A percentile compares a stretch with the other conserved stretches of the same genome.
phyloP scores from a whole-genome alignment of 2,113 vertebrate species.

The Gambusia holbrooki region DNA sequence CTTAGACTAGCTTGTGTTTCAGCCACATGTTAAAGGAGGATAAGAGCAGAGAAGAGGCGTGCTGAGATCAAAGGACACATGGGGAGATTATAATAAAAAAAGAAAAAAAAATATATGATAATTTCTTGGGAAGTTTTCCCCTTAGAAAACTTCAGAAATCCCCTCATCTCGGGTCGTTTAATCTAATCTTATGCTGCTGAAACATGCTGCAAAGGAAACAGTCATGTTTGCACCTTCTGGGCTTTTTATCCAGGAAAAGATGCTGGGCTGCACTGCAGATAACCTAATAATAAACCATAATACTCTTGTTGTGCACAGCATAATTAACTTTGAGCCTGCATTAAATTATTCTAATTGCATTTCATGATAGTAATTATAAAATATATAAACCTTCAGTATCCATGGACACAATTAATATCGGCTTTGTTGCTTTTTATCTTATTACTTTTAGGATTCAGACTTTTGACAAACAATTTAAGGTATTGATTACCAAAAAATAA shows the following conservation, averaged over 20 bases:
- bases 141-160: conserved; percentile 41
- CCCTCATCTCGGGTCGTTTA: conserved; percentile 21
- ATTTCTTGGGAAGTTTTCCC: conserved; percentile 54
- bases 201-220: not conserved
- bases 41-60: conserved; percentile 62
- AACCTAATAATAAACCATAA: conserved; percentile 4
- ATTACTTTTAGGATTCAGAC: not conserved
- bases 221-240: not conserved
- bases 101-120: conserved; percentile 39
- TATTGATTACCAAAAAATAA: not conserved
- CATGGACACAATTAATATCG: conserved; percentile 21
- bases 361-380: conserved; percentile 7
- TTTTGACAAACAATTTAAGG: not conserved
- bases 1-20: conserved; percentile 51
- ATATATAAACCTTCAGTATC: not conserved
- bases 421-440: not conserved
- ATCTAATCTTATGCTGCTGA: conserved; percentile 10
- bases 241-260: not conserved
- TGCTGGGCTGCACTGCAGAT: conserved; percentile 4
- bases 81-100: conserved; percentile 59
- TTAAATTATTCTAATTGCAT: conserved; percentile 27
- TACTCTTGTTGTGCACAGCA: not conserved
- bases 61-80: conserved; percentile 78
- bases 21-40: conserved; percentile 62
- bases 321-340: conserved; percentile 4